A percentile compares a stretch with the other conserved stretches of the same genome.
phyloP scores from a whole-genome alignment of 2,113 vertebrate species.

The Pholis gunnellus region DNA sequence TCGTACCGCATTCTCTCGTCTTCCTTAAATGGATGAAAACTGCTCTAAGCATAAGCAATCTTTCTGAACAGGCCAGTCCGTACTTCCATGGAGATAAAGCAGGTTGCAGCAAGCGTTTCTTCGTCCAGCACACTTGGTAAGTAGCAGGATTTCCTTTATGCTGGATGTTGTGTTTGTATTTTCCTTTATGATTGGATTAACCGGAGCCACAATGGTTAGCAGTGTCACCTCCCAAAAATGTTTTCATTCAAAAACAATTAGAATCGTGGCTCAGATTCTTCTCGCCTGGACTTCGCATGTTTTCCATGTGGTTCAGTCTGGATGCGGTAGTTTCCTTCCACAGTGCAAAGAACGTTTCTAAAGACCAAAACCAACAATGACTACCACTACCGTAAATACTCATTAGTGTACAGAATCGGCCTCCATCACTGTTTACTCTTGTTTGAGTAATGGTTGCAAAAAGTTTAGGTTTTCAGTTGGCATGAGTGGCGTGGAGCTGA shows the following conservation, averaged over 20 bases:
- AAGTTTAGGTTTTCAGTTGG: no score
- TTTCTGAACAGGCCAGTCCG: constrained; percentile 80
- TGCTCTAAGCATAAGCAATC: constrained; percentile 56
- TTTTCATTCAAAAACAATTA: background rate
- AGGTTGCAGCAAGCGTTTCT: constrained; percentile 58
- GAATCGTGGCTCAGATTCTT: background rate
- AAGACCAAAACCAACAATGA: background rate
- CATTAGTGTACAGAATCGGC: background rate
- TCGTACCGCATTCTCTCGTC: constrained; percentile 21
- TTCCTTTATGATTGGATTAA: background rate
- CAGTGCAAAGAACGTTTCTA: background rate
- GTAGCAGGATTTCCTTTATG: constrained; percentile 28
- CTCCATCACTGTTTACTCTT: background rate
- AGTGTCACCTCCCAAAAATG: background rate
- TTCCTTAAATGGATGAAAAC: constrained; percentile 45
- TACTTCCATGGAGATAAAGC: constrained; percentile 77
- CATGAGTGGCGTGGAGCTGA: no score
- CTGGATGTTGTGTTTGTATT: constrained; percentile 6
- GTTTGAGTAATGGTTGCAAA: background rate
- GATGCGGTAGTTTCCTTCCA: background rate
- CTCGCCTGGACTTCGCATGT: background rate
- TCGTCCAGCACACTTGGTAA: constrained; percentile 73
- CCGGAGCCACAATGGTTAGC: background rate
- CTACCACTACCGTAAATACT: background rate
- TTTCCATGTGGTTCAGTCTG: background rate